Conservation (phyloP, 2,888 invertebrate genomes). For the Stictocephala bisonia region DNA sequence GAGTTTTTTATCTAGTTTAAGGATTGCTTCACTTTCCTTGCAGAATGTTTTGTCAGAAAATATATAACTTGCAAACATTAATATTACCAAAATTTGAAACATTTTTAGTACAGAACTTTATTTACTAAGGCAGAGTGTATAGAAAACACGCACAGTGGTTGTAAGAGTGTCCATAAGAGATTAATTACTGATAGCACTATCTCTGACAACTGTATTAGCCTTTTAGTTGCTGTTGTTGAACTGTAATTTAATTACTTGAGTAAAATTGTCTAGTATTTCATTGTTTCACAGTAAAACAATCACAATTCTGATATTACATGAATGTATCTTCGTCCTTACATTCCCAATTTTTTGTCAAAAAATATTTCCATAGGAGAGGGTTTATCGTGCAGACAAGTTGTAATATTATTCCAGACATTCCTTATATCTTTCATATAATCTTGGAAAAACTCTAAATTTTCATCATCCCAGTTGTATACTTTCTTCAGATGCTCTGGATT, state of each 20-base stretch:
- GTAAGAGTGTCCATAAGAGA: too few species aligned
- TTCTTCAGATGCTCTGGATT: constrained; percentile 3
- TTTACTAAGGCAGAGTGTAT: background rate
- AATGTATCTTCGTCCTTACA: too few species aligned
- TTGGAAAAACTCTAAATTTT: background rate
- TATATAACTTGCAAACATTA: background rate
- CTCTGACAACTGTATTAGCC: too few species aligned
- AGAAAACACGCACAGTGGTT: too few species aligned
- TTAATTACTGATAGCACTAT: too few species aligned
- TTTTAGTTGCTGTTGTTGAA: too few species aligned
- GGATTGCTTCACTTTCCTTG: constrained; percentile 11
- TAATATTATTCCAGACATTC: background rate
- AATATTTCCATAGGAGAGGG: background rate
- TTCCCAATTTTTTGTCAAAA: too few species aligned
- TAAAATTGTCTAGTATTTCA: too few species aligned
- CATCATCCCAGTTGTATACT: constrained; percentile 14
- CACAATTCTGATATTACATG: too few species aligned
- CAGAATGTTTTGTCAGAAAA: background rate
- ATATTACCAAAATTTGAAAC: background rate
- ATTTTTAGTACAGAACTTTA: background rate
- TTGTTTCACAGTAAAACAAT: too few species aligned
- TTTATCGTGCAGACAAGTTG: background rate
- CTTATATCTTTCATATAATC: constrained; percentile 1
- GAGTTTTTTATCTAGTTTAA: background rate
- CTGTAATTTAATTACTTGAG: too few species aligned